Percentiles rank a stretch among this genome's conserved stretches.
Conservation (phyloP, 2,113 vertebrate species). For the Himantopus leucocephalus region DNA sequence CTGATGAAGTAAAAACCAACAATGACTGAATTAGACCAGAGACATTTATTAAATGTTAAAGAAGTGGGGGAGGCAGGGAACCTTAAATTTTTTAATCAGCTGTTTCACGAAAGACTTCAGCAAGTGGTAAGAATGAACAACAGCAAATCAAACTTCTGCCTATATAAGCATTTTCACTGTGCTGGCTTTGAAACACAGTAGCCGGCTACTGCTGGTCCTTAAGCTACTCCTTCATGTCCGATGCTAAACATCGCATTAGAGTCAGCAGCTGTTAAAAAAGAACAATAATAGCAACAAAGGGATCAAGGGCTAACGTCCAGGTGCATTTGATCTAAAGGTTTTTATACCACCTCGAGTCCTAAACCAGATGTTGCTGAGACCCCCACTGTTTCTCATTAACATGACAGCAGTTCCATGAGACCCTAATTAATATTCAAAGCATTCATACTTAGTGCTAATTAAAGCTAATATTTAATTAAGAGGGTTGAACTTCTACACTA, state of each 20-base stretch:
- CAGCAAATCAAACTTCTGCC: neutral
- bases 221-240: neutral
- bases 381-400: slow-evolving; percentile 77
- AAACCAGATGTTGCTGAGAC: slow-evolving; percentile 76
- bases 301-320: neutral
- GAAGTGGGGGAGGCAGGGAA: neutral
- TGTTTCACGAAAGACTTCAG: neutral
- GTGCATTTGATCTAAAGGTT: neutral
- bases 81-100: neutral
- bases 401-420: slow-evolving; percentile 71
- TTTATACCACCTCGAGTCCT: slow-evolving; percentile 46
- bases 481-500: slow-evolving; percentile 60
- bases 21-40: neutral
- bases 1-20: neutral
- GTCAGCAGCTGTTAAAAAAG: neutral
- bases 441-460: slow-evolving; percentile 78
- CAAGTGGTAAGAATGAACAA: neutral
- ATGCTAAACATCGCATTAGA: neutral
- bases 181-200: neutral
- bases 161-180: neutral
- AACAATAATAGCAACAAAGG: neutral
- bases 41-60: neutral
- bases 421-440: slow-evolving; percentile 77
- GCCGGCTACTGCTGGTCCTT: neutral
- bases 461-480: slow-evolving; percentile 83